These are phyloP conservation scores for Sceliomorpha sp. DNA, from an alignment of 2,888 invertebrate species.

Conservation along the genomic window DNA sequence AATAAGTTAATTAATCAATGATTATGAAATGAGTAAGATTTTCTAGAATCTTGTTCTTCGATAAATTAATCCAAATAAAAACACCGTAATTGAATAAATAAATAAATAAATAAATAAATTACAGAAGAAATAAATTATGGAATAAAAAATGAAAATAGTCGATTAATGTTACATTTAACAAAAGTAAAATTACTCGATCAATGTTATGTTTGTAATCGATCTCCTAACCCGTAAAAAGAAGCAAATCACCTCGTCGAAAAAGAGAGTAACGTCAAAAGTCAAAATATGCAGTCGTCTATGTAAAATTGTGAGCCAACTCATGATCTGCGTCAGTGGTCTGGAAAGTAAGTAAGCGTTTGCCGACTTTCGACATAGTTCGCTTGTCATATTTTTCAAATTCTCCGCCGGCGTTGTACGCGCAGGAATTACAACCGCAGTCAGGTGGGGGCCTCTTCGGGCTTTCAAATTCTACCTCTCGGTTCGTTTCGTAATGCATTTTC, in stretches of 20 bases:
- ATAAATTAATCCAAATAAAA: no score
- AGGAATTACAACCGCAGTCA: conserved; percentile 8
- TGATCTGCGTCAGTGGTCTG: conserved; percentile 49
- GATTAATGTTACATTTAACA: no score
- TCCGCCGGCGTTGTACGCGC: conserved; percentile 28
- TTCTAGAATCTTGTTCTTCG: no score
- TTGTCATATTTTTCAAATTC: conserved; percentile 53
- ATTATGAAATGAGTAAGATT: no score
- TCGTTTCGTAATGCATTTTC: conserved; percentile 23
- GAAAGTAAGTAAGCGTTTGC: conserved; percentile 48
- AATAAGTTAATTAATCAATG: conserved; percentile 21
- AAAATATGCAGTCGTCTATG: conserved; percentile 47
- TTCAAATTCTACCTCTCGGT: conserved; percentile 9
- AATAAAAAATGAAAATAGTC: no score
- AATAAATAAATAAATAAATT: no score
- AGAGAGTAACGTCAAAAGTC: conserved; percentile 30
- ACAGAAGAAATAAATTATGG: no score
- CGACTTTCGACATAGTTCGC: conserved; percentile 44
- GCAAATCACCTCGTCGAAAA: conserved; percentile 26
- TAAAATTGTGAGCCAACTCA: conserved; percentile 26
- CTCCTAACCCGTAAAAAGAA: background rate
- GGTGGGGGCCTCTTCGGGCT: conserved; percentile 24
- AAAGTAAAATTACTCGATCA: no score
- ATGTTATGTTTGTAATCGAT: background rate
- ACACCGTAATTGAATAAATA: no score